phyloP scores from a whole-genome alignment of 2,888 invertebrate genomes.

The Volucella zonaria region DNA sequence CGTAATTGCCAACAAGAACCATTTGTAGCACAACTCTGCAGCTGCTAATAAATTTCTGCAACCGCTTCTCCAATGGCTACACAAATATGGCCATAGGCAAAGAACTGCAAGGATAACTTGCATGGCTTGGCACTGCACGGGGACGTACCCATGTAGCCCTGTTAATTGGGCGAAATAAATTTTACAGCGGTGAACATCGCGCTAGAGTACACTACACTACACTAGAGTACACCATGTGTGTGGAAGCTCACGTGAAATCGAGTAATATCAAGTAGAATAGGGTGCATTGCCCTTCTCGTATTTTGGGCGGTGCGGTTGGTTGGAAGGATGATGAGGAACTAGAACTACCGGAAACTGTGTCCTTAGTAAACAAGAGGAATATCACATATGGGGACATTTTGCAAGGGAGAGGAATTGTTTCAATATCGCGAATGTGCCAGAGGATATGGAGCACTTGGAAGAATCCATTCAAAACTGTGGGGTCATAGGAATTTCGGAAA shows the following conservation, averaged over 20 bases:
- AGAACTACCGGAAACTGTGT: not conserved
- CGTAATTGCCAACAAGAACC: conserved; percentile 67
- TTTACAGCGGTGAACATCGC: conserved; percentile 11
- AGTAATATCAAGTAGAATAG: not conserved
- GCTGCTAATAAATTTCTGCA: conserved; percentile 63
- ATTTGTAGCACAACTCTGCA: conserved; percentile 44
- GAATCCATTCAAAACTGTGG: not conserved
- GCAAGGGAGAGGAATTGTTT: conserved; percentile 27
- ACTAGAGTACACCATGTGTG: not conserved
- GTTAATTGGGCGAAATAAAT: conserved; percentile 64
- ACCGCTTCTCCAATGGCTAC: conserved; percentile 23
- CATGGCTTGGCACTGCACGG: conserved; percentile 27
- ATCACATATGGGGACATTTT: not conserved
- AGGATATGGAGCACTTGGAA: not conserved
- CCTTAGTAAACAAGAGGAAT: conserved; percentile 11
- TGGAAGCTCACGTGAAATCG: conserved; percentile 1
- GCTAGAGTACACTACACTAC: not conserved
- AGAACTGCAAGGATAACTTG: conserved; percentile 18
- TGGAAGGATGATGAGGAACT: not conserved
- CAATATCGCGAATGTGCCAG: conserved; percentile 37
- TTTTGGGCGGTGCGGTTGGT: not conserved
- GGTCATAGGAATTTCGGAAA: not conserved
- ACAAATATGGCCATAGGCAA: conserved; percentile 49
- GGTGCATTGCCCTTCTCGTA: not conserved
- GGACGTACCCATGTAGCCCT: conserved; percentile 42